Conservation (phyloP, 2,113 vertebrate genomes). For the Grammomys dolichurus region DNA sequence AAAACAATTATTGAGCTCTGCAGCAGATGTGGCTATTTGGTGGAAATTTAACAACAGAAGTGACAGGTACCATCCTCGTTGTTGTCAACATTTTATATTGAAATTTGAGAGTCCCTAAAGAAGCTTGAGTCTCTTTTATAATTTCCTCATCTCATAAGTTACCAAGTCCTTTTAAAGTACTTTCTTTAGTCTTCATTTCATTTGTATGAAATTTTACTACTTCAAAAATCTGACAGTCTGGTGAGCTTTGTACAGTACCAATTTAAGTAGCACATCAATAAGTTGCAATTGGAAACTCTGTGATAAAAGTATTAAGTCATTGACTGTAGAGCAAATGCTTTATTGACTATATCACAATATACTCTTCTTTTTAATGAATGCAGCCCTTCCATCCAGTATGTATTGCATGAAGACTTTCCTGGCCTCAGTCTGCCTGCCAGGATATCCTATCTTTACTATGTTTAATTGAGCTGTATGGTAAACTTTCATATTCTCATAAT, state of each 20-base stretch:
- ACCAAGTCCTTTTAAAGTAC: background rate
- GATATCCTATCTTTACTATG: constrained; percentile 16
- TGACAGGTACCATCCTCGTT: background rate
- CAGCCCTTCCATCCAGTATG: background rate
- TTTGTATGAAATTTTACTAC: background rate
- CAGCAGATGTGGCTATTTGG: background rate
- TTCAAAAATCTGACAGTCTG: background rate
- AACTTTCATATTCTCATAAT: constrained; percentile 70
- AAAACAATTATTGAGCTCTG: background rate
- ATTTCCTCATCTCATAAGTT: background rate
- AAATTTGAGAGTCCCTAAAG: background rate
- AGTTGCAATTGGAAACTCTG: background rate
- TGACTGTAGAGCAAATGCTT: background rate
- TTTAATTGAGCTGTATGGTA: constrained; percentile 57
- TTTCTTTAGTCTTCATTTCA: constrained; percentile 1
- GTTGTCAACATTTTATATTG: background rate
- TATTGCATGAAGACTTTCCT: background rate
- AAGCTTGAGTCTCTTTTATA: background rate
- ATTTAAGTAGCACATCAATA: background rate
- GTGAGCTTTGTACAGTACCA: background rate
- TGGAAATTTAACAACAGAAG: background rate
- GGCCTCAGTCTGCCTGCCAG: background rate
- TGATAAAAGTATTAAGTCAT: background rate
- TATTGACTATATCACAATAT: background rate
- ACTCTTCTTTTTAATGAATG: background rate